Evolutionary conservation across 64 coral and sea anemone species (phyloP), one percentile per base, ranked within the genome.

Genomic region (Stylophora pistillata): DNA sequence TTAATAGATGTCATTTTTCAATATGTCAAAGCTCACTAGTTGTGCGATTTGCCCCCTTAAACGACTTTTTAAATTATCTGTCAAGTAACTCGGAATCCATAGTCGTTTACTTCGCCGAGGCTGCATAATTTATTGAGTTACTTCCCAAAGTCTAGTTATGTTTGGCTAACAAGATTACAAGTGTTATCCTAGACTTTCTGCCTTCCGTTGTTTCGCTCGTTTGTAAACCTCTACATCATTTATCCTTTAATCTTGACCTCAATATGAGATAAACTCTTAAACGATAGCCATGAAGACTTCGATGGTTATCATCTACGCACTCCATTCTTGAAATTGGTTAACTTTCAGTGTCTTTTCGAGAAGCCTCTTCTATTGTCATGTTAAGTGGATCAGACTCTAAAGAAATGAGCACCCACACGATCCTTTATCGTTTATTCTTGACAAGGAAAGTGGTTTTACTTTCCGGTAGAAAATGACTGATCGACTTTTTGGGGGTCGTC

Each of bases 351-450:
- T 69, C 16, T 23, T 84, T 84, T 68, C 56, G 13, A 25, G 77
- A 59, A 59, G n/a, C 31, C 17, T 79, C 27, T 28, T 56, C 55
- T 16, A 70, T 84, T 84, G 80, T 84, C 20, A 84, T 84, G 80
- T 41, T 84, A 84, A 84, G 61, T 68, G 65, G 33, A 34, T 13
- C 11, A 25, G 31, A 53, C 62, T 84, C 58, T 52, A 53, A 53
- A 11, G 77, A 59, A 79, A 79, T 68, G 30, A 10, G 64, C 23
- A 53, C 18, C 10, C 37, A 47, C 37, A 47, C 37, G 37, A 47
- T 34, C 21, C 11, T 65, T 31, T 68, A 28, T 11, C 25, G 12
- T n/a, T 82, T 84, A 53, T 60, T 69, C 7, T 53, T 28, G 80
- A 60, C 80, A 37, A 10, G 29, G 27, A 30, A 3, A 61, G 13